phyloP scores from a whole-genome alignment of 2,113 vertebrate species.

The Mastomys coucha region DNA sequence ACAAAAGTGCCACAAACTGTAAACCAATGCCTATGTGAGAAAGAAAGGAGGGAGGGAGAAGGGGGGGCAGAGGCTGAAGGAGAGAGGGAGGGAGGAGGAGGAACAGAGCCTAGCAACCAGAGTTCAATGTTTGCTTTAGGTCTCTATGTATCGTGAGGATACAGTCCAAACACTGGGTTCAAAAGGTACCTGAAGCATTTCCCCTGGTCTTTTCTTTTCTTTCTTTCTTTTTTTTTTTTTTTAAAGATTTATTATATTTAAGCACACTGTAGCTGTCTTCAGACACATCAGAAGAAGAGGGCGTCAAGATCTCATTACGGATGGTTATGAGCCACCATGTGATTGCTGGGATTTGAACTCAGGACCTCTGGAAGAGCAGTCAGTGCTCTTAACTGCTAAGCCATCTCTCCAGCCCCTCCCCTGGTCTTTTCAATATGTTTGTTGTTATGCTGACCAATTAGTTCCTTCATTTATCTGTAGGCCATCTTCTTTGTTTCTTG shows the following conservation, averaged over 20 bases:
- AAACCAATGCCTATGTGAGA: constrained; percentile 1
- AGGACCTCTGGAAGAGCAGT: too few relatives aligned
- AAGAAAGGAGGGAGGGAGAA: background rate
- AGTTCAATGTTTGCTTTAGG: constrained; percentile 28
- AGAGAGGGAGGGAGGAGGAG: background rate
- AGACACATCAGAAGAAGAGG: too few relatives aligned
- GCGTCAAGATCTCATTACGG: too few relatives aligned
- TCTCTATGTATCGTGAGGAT: constrained; percentile 45
- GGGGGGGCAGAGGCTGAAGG: background rate
- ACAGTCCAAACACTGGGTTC: constrained; percentile 36
- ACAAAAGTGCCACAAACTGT: constrained; percentile 34
- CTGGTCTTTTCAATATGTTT: background rate
- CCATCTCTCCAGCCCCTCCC: too few relatives aligned
- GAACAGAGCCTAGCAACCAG: background rate
- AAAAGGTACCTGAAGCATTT: constrained; percentile 29
- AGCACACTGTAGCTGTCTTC: too few relatives aligned
- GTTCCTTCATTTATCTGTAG: constrained; percentile 24
- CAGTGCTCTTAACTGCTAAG: too few relatives aligned
- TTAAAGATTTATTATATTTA: too few relatives aligned
- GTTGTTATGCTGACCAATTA: background rate
- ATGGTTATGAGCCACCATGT: too few relatives aligned
- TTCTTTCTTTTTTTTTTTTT: too few relatives aligned
- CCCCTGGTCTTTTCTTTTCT: background rate
- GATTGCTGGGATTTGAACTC: too few relatives aligned
- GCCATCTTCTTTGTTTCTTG: background rate